These are phyloP conservation scores for Ceramica pisi DNA, from an alignment of 2,888 invertebrate genomes.

Conservation along the genomic window DNA sequence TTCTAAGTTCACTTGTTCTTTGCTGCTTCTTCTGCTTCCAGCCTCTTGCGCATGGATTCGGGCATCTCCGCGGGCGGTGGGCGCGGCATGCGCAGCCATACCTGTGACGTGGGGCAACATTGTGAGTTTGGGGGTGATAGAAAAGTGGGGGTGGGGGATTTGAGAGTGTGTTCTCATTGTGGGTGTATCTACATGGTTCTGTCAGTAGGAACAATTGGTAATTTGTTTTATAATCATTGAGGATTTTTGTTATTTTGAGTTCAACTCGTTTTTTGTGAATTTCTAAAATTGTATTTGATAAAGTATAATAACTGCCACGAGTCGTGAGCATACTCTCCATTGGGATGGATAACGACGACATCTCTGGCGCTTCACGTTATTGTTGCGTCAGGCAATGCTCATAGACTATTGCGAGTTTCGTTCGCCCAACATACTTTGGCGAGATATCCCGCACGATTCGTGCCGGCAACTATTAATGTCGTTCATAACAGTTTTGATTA, in stretches of 20 bases:
- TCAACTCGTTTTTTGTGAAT: too few species aligned
- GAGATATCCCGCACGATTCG: too few species aligned
- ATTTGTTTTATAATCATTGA: slow-evolving; percentile 77
- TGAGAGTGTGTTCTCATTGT: slow-evolving; percentile 70
- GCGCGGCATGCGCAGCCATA: slow-evolving; percentile 95
- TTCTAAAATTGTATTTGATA: too few species aligned
- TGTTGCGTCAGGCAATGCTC: too few species aligned
- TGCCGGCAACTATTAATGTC: too few species aligned
- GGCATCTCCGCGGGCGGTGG: slow-evolving; percentile 99
- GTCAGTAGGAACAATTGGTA: slow-evolving; percentile 88
- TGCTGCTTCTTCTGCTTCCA: slow-evolving; percentile 86
- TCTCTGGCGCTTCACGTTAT: too few species aligned
- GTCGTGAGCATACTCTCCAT: too few species aligned
- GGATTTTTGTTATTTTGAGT: background rate
- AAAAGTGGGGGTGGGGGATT: fast-evolving
- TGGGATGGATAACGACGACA: too few species aligned
- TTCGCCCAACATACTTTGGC: too few species aligned
- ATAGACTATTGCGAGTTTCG: too few species aligned
- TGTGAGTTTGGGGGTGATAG: background rate
- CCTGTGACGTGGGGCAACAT: slow-evolving; percentile 75
- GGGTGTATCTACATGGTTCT: slow-evolving; percentile 74
- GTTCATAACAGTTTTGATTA: too few species aligned
- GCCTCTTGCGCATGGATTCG: slow-evolving; percentile 95
- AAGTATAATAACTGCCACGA: too few species aligned
- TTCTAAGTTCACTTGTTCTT: slow-evolving; percentile 79